Evolutionary conservation across 2,113 vertebrate genomes (phyloP), one percentile per base, ranked within the genome.

Genomic region (Notarius quadriscutis): DNA sequence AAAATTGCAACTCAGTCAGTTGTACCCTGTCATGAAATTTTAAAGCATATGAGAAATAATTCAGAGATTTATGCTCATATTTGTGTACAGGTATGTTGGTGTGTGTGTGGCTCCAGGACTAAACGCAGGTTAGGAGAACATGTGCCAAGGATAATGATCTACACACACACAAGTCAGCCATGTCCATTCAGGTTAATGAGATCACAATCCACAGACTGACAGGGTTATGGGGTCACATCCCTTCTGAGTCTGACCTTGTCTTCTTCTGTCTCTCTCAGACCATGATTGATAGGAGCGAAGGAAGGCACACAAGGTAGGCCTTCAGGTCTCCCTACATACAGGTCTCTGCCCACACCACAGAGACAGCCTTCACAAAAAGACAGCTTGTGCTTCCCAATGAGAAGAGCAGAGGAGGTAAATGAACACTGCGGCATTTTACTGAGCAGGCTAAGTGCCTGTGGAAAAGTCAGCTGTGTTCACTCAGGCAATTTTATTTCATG

Each of bases 171-270:
- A 88, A 12, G 85, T 74, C 78, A 86, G 82, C 86, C 2, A 55
- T 81, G 85, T 86, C 88, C 89, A 71, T 86, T 84, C 86, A 77
- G 90, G 89, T 91, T 92, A 92, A 93, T 92, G 86, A 89, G 91
- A 93, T 92, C 89, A 90, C 57, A 85, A 53, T 17, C 87, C 80
- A 81, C 65, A 85, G 50, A 82, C 41, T 77, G 53, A 58, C 79
- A 5, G 10, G 87, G 71, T 67, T 85, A 63, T 58, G 58, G 34
- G 87, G 65, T 87, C 87, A 85, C 10, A 55, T 90, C 87, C 85
- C 87, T 91, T 83, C 71, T 17, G 11, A 7, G 78, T 67, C 30
- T 85, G 27, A 25, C 86, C 84, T 72, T 67, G 75, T 51, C 78
- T 87, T 53, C 48, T 58, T 80, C 79, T 79, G 81, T 84, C 86